Evolutionary conservation across 2,797 vertebrate genomes (phyloP), one percentile per base, ranked within the genome.

Genomic region (Tarsius wallacei): DNA sequence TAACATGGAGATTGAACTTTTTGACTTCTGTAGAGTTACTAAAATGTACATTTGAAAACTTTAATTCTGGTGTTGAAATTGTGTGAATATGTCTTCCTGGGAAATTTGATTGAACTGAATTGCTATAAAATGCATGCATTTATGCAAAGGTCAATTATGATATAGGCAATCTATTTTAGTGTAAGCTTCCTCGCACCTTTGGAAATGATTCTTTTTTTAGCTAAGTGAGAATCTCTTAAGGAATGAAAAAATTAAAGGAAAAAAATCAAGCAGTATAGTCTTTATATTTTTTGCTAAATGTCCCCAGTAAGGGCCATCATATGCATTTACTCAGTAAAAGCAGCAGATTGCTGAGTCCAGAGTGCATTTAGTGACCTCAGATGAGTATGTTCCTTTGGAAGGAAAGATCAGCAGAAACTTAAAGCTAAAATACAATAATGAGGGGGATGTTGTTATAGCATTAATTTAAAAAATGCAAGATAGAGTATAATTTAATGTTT

Each of bases 141-240:
- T 96, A 82, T 10, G 84, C 78, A 98, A 97, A 97, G 93, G 97
- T 98, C 98, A 98, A 14, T 82, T 93, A 59, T 66, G 78, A 90
- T 89, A 95, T 73, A 97, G 96, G 85, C 90, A 97, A 80, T 93
- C 91, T 47, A 70, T 87, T 95, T 97, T 96, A 90, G 76, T 59
- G 93, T 97, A 94, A 96, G 95, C 87, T 97, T 97, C 86, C 87
- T 95, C 83, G 92, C 80, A 87, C 87, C 71, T 85, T 92, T 95
- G 81, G 36, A 98, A 98, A 97, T 55, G 26, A 88, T 97, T 93
- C 51, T 24, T 83, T 95, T 90, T 96, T 92, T 63, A 98, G 90
- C 76, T 91, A 84, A 96, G 81, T 94, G 80, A 66, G 76, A 95
- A 8, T 96, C 90, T 97, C 97, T 97, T 22, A 74, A 97, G 78